A percentile compares a stretch with the other conserved stretches of the same genome.
Evolutionary conservation across 1,140 invertebrate species (phyloP).

Genomic region (Elymnias hypermnestra): DNA sequence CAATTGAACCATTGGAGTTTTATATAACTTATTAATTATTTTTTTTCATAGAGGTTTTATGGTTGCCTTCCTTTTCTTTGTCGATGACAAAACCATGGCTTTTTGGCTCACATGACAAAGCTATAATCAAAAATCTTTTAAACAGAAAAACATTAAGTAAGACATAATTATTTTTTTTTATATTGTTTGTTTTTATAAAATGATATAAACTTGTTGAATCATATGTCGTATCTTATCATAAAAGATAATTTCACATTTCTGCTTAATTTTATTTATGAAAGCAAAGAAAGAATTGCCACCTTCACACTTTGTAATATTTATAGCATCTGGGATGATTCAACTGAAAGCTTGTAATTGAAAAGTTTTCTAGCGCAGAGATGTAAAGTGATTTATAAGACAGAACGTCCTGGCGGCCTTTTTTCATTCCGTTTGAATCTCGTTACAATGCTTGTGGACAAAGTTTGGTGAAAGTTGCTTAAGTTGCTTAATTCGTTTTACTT

Average conservation of each 20-base stretch:
- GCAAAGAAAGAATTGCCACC: background rate
- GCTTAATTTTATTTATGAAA: no score
- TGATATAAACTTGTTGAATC: no score
- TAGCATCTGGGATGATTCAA: conserved; percentile 19
- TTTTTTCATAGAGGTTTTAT: no score
- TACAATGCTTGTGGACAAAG: conserved; percentile 24
- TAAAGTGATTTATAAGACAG: conserved; percentile 68
- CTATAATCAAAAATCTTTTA: no score
- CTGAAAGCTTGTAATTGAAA: conserved; percentile 63
- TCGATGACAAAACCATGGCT: no score
- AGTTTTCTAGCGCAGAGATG: conserved; percentile 53
- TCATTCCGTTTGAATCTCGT: conserved; percentile 39
- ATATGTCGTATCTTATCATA: no score
- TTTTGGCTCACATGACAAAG: no score
- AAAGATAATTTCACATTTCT: no score
- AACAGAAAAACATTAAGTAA: no score
- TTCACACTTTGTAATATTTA: background rate
- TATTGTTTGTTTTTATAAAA: no score
- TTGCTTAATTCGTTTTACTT: conserved; percentile 4
- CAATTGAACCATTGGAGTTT: background rate
- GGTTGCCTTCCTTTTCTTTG: no score
- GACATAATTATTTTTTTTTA: no score
- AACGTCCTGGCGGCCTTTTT: conserved; percentile 49
- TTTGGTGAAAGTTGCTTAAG: background rate
- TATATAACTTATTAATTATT: background rate